Evolutionary conservation across 2,113 vertebrate genomes (phyloP), one percentile per base, ranked within the genome.

Genomic region (Motacilla tschutschensis): DNA sequence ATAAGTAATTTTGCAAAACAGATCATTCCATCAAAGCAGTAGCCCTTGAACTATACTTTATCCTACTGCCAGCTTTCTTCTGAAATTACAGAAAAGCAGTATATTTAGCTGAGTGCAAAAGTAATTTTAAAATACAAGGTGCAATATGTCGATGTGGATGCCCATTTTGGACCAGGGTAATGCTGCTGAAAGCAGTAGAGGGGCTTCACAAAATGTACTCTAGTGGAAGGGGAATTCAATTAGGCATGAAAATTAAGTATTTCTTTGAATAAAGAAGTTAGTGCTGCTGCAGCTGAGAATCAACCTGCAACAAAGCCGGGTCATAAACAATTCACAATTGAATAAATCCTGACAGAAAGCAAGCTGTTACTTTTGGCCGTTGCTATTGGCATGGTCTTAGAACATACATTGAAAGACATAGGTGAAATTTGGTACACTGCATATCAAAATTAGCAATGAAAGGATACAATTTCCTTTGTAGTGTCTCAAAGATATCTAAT

Each of bases 361-460:
- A 83, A 80, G 29, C 36, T 54, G 21, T 55, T 74, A 60, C 22
- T 76, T 79, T 79, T 33, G 64, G 11, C 38, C 20, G 4, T 69
- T 74, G 35, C 43, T 92, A 4, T 55, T 67, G 47, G 16, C 59
- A 51, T 38, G 10, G 22, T 78, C 33, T 85, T 90, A 47, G 2
- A 71, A 67, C 9, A 58, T n/a, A 53, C 20, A 5, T 36, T 1
- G 6, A 66, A 92, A 91, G 31, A 88, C 1, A 5, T n/a, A 44
- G 44, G 21, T 72, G 57, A 75, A 14, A 38, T 91, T 75, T 79
- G 69, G 62, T 67, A 89, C 22, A 28, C 13, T 71, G 25, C n/a
- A 28, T 83, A 78, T 80, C 64, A 92, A 78, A 91, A 80, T 76
- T 69, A 70, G 47, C 43, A 87, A 69, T 74, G 43, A 67, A 92